A percentile compares a stretch with the other conserved stretches of the same genome.
phyloP scores from a whole-genome alignment of 2,113 vertebrate species.

The Ctenomys sociabilis region DNA sequence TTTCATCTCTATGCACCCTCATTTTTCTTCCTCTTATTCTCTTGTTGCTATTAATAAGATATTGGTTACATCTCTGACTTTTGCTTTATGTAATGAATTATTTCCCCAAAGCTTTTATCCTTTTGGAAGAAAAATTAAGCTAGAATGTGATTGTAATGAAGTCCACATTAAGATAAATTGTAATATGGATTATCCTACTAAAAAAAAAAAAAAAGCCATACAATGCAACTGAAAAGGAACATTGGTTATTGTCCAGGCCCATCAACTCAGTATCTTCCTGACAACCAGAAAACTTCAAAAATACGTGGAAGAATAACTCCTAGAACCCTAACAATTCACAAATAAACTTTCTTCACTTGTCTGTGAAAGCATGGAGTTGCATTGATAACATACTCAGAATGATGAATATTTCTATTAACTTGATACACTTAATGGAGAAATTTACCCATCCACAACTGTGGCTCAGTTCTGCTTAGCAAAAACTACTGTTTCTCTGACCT shows the following conservation, averaged over 20 bases:
- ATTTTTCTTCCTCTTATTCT: background rate
- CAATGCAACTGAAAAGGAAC: background rate
- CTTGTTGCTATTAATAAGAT: background rate
- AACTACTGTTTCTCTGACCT: background rate
- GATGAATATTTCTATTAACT: too few species aligned
- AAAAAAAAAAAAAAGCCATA: background rate
- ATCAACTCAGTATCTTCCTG: background rate
- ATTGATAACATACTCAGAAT: background rate
- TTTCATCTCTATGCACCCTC: background rate
- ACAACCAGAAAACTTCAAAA: background rate
- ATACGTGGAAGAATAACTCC: background rate
- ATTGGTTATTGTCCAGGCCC: background rate
- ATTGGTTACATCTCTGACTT: background rate
- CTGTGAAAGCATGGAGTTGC: background rate
- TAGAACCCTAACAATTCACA: background rate
- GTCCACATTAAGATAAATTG: background rate
- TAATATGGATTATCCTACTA: background rate
- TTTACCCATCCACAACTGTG: too few species aligned
- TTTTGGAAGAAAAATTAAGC: background rate
- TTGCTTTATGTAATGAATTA: background rate
- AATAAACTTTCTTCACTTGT: background rate
- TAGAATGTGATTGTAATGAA: background rate
- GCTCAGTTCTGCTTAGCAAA: background rate
- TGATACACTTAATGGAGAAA: background rate
- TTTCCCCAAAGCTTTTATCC: background rate